Conservation (phyloP, 2,888 invertebrate genomes). For the Cryptops parisi region DNA sequence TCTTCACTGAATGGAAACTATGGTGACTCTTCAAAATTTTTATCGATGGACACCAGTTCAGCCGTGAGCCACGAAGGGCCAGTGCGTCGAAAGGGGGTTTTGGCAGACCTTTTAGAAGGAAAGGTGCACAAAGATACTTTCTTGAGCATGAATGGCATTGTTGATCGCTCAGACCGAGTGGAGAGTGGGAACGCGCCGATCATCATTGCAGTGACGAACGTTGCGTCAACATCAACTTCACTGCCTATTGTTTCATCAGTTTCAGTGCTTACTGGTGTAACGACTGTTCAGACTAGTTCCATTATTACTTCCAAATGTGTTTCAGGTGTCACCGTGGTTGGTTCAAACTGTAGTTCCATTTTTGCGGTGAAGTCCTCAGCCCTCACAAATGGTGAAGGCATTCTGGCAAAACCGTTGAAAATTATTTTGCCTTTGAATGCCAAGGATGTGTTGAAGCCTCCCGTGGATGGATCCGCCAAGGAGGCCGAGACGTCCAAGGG, state of each 20-base stretch:
- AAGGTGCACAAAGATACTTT: constrained; percentile 43
- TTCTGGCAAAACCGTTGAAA: constrained; percentile 4
- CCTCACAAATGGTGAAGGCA: constrained; percentile 6
- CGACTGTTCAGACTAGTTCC: neutral
- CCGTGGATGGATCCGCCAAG: neutral
- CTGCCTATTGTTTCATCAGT: neutral
- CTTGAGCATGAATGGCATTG: constrained; percentile 42
- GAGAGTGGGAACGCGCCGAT: neutral
- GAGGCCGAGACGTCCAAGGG: neutral
- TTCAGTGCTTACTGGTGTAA: neutral
- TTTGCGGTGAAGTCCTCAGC: neutral
- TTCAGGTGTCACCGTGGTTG: neutral
- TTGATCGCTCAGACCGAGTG: constrained; percentile 14
- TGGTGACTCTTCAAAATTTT: constrained; percentile 19
- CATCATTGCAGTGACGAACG: neutral
- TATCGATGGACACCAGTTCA: constrained; percentile 15
- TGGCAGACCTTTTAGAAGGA: constrained; percentile 68
- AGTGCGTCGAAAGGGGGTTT: constrained; percentile 37
- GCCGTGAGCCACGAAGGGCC: constrained; percentile 9
- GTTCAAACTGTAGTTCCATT: neutral
- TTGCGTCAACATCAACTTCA: neutral
- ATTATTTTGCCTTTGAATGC: neutral
- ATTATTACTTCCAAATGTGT: neutral
- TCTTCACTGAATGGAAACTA: constrained; percentile 13
- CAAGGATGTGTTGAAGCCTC: neutral